phyloP scores from a whole-genome alignment of 2,888 invertebrate genomes.

The Eugnorisma glareosa region DNA sequence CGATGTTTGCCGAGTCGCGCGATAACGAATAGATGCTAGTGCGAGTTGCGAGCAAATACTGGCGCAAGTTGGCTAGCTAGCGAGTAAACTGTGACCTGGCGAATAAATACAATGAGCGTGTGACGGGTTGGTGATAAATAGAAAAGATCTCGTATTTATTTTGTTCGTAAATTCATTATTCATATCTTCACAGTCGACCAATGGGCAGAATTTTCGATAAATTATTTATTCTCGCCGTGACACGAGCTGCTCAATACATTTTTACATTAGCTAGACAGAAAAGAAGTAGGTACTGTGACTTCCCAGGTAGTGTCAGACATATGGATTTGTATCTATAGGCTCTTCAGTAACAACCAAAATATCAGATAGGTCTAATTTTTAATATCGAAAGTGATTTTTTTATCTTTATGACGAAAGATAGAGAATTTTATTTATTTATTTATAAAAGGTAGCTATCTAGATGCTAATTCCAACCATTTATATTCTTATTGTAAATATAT shows the following conservation, averaged over 20 bases:
- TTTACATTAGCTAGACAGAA: too few species aligned
- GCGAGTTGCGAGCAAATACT: conserved; percentile 79
- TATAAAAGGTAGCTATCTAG: too few species aligned
- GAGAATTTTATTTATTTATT: too few species aligned
- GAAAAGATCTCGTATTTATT: conserved; percentile 39
- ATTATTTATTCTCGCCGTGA: not conserved
- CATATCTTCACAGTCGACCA: not conserved
- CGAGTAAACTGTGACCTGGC: conserved; percentile 71
- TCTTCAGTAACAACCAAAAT: too few species aligned
- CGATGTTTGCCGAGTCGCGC: conserved; percentile 70
- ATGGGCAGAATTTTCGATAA: not conserved
- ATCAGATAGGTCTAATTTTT: not conserved
- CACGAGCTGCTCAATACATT: not conserved
- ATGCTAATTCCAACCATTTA: too few species aligned
- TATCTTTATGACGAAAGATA: not conserved
- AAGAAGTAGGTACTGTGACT: too few species aligned
- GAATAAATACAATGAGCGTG: conserved; percentile 70
- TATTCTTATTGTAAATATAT: too few species aligned
- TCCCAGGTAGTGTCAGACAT: too few species aligned
- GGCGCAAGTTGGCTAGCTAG: conserved; percentile 77
- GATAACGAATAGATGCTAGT: conserved; percentile 69
- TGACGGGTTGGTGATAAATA: conserved; percentile 50
- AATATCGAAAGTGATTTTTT: not conserved
- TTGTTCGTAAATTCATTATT: conserved; percentile 39
- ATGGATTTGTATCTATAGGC: too few species aligned